These are phyloP conservation scores for Diaprepes abbreviatus DNA, from an alignment of 2,888 invertebrate genomes.

Conservation along the genomic window DNA sequence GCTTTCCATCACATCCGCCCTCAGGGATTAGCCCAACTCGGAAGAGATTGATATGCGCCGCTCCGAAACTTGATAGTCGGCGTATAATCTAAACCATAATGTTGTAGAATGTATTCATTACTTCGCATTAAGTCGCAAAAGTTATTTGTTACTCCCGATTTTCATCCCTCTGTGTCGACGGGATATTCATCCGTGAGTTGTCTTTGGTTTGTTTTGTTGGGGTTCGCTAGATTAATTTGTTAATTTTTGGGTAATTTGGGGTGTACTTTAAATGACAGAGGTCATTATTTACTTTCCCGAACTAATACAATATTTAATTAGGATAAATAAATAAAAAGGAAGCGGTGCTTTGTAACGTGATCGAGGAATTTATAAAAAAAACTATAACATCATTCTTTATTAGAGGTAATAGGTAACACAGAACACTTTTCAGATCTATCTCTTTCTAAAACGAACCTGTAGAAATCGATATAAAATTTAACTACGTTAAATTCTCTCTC, in stretches of 20 bases:
- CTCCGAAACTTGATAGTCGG: constrained; percentile 68
- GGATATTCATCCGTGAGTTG: constrained; percentile 33
- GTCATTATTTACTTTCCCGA: constrained; percentile 11
- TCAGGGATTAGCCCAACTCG: constrained; percentile 52
- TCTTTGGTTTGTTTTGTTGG: constrained; percentile 33
- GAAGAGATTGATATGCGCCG: constrained; percentile 67
- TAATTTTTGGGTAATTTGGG: constrained; percentile 26
- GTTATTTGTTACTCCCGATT: constrained; percentile 63
- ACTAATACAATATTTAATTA: constrained; percentile 15
- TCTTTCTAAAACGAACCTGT: no score
- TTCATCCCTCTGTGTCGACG: constrained; percentile 35
- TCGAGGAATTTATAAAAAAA: not conserved
- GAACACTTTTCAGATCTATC: no score
- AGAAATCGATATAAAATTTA: no score
- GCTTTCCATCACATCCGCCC: constrained; percentile 31
- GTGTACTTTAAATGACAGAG: constrained; percentile 18
- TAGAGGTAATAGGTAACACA: no score
- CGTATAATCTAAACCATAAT: constrained; percentile 69
- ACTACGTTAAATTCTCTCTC: no score
- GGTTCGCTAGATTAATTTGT: constrained; percentile 31
- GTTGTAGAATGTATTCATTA: constrained; percentile 69
- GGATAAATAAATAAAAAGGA: not conserved
- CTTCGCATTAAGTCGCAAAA: constrained; percentile 65
- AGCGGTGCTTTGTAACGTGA: not conserved
- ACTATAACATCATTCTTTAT: no score